These are phyloP conservation scores for Hoplodrina blanda DNA, from an alignment of 2,888 invertebrate genomes.

Conservation along the genomic window DNA sequence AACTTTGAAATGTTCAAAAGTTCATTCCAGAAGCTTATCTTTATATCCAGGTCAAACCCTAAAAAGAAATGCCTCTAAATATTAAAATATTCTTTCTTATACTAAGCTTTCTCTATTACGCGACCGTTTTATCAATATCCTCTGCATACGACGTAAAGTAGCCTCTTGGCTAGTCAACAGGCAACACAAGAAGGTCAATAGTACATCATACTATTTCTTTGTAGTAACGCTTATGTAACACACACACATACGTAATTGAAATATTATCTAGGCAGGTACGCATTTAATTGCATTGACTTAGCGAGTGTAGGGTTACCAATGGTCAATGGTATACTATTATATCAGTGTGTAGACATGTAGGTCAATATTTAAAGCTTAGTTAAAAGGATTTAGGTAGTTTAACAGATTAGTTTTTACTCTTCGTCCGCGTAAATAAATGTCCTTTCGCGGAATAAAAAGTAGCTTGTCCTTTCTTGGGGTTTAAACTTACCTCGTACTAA, in stretches of 20 bases:
- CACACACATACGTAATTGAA: slow-evolving; percentile 58
- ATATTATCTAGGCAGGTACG: slow-evolving; percentile 47
- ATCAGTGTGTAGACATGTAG: background rate
- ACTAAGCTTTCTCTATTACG: slow-evolving; percentile 47
- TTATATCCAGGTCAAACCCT: background rate
- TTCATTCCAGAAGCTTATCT: too few relatives aligned
- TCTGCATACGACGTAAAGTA: slow-evolving; percentile 40
- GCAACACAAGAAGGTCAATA: slow-evolving; percentile 55
- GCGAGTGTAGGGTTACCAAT: slow-evolving; percentile 33
- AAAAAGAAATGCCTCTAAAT: background rate
- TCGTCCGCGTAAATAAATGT: too few relatives aligned
- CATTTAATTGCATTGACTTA: slow-evolving; percentile 54
- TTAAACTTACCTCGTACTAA: too few relatives aligned
- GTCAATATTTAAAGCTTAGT: slow-evolving; percentile 6
- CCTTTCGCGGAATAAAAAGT: too few relatives aligned
- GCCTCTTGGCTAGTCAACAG: slow-evolving; percentile 29
- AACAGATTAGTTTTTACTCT: too few relatives aligned
- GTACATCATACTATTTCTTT: slow-evolving; percentile 55
- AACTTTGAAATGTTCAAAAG: background rate
- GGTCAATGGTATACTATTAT: background rate
- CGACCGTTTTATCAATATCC: slow-evolving; percentile 28
- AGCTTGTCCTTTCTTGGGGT: too few relatives aligned
- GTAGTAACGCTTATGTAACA: slow-evolving; percentile 46
- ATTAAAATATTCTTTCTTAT: background rate
- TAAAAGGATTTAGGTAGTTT: too few relatives aligned